These are phyloP conservation scores for Anseranas semipalmata DNA, from an alignment of 2,113 vertebrate genomes.

Conservation along the genomic window DNA sequence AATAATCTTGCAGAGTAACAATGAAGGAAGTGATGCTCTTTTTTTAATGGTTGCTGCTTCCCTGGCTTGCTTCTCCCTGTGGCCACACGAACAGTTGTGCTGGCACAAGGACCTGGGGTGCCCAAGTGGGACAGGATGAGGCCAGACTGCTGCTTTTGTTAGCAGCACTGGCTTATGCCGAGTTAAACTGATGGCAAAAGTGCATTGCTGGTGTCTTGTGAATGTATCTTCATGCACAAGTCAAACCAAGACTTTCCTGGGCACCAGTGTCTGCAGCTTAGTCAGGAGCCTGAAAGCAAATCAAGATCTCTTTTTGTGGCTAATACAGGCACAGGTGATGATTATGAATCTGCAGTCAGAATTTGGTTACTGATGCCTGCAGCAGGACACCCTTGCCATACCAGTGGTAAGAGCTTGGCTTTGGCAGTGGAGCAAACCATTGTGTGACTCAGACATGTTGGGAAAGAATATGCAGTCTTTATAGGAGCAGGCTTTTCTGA, in stretches of 20 bases:
- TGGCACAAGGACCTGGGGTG: background rate
- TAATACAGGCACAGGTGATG: background rate
- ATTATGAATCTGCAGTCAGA: background rate
- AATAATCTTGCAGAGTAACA: background rate
- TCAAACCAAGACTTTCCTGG: background rate
- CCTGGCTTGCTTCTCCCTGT: background rate
- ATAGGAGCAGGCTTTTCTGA: background rate
- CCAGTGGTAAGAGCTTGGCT: background rate
- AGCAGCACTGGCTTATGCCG: background rate
- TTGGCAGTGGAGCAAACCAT: background rate
- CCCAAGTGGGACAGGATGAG: background rate
- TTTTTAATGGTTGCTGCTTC: background rate
- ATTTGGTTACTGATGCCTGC: background rate
- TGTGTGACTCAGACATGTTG: background rate
- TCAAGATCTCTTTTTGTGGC: background rate
- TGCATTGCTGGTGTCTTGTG: background rate
- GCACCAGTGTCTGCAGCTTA: background rate
- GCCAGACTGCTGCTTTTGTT: background rate
- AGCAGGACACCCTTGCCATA: background rate
- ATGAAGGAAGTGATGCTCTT: accelerated
- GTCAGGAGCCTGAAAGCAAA: background rate
- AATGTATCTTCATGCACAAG: background rate
- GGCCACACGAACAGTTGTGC: background rate
- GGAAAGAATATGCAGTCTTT: background rate
- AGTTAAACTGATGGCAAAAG: background rate